phyloP scores from a whole-genome alignment of 2,113 vertebrate species.

The Xiphophorus couchianus region DNA sequence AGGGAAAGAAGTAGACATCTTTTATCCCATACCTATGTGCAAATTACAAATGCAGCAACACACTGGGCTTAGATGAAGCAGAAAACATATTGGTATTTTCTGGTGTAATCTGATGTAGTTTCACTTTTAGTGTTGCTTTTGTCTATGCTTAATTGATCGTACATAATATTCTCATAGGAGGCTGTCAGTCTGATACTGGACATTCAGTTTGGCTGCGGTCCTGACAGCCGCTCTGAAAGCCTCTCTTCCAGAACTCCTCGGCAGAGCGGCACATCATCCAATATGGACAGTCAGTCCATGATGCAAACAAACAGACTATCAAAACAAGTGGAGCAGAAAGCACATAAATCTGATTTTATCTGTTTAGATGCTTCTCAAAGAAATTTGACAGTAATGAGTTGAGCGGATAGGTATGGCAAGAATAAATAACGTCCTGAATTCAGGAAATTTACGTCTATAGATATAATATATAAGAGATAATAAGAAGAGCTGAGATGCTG shows the following conservation, averaged over 20 bases:
- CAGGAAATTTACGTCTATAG: not conserved
- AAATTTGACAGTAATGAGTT: slow-evolving; percentile 29
- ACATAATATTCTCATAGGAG: slow-evolving; percentile 33
- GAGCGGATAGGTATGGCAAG: not conserved
- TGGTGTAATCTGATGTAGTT: slow-evolving; percentile 3
- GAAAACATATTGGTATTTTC: not conserved
- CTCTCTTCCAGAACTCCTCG: slow-evolving; percentile 41
- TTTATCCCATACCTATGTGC: not conserved
- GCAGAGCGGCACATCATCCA: slow-evolving; percentile 35
- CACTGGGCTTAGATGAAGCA: not conserved
- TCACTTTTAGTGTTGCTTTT: not conserved
- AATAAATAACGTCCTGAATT: not conserved
- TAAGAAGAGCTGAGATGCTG: not conserved
- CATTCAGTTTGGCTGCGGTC: slow-evolving; percentile 30
- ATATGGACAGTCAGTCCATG: slow-evolving; percentile 33
- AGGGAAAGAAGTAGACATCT: not conserved
- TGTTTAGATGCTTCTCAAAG: slow-evolving; percentile 44
- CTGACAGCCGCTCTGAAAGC: slow-evolving; percentile 60
- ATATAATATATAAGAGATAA: too few species aligned
- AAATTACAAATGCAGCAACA: not conserved
- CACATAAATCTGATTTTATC: slow-evolving; percentile 50
- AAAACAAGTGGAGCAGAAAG: slow-evolving; percentile 41
- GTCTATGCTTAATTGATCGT: slow-evolving; percentile 16
- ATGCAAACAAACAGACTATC: slow-evolving; percentile 32
- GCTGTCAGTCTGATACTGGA: slow-evolving; percentile 43